Base-by-base conservation (phyloP, 2,797 vertebrate species). In the Enteromius argenteus region DNA sequence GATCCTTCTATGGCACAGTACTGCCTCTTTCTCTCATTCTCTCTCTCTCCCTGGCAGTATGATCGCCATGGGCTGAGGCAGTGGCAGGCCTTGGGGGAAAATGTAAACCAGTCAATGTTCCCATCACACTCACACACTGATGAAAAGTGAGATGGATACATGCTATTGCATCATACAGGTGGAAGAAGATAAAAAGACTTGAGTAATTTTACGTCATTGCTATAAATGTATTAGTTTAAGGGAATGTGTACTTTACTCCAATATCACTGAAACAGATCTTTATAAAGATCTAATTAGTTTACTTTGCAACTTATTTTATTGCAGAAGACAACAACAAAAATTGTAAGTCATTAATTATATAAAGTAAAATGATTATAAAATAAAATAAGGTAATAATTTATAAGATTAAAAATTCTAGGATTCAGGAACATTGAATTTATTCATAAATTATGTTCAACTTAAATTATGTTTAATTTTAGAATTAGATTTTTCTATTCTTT, bases 1-100 rank as follows among this genome's bases (percentile, higher is more conserved):
- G 94, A 95, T 95, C 92, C 85, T 89, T 87, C 86, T 78, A 84
- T 92, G 91, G 92, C 89, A 90, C 91, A 91, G 90, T 89, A 90
- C 87, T 87, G 87, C 23, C 64, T 69, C 85, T 69, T 46, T 37
- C 19, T 51, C 89, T 90, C 90, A 84, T 42, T 80, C 78, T 88
- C 86, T 79, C 37, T 75, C 76, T 78, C 68, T 74, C 39, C 62
- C 62, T 42, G 67, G 10, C 39, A 44, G 83, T 72, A 35, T 62
- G 49, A 76, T 17, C 35, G 32, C 72, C 14, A 60, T 56, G 77
- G 56, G 51, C 35, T 60, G 32, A 79, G 39, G 23, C 72, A 75
- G 14, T 21, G 46, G 64, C 60, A 35, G 74, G 79, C 77, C 66
- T 78, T 79, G 42, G 37, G 76, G 72, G 27, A 15, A 30, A 62